phyloP scores from a whole-genome alignment of 92 coral and sea anemone genomes.

The Porites evermanni region DNA sequence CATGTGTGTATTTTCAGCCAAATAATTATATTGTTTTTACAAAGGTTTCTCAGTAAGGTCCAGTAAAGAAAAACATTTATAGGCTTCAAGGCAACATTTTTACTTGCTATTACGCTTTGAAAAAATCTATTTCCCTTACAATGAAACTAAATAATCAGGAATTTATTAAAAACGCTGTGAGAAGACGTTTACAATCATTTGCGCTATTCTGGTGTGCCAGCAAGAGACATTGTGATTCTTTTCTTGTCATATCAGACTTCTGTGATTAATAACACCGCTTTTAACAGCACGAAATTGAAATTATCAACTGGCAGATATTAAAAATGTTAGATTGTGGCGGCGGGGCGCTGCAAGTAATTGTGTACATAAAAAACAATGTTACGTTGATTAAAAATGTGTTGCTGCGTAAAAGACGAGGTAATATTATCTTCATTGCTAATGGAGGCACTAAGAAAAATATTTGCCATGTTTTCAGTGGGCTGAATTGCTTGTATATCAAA shows the following conservation, averaged over 20 bases:
- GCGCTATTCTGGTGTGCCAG: slow-evolving; percentile 45
- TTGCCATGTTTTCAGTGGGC: slow-evolving; percentile 38
- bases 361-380: slow-evolving; percentile 55
- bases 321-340: slow-evolving; percentile 59
- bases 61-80: background rate
- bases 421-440: slow-evolving; percentile 58
- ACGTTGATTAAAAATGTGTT: slow-evolving; percentile 60
- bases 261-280: slow-evolving; percentile 60
- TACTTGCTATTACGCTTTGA: slow-evolving; percentile 8
- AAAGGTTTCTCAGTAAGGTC: slow-evolving; percentile 2
- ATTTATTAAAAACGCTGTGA: slow-evolving; percentile 49
- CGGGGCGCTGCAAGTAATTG: slow-evolving; percentile 56
- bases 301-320: slow-evolving; percentile 55
- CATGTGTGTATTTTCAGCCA: slow-evolving; percentile 38
- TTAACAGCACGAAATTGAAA: slow-evolving; percentile 56
- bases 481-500: slow-evolving; percentile 47
- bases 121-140: slow-evolving; percentile 18
- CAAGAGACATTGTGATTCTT: slow-evolving; percentile 33
- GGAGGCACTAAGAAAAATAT: slow-evolving; percentile 51
- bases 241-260: slow-evolving; percentile 34
- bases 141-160: slow-evolving; percentile 24
- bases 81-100: slow-evolving; percentile 8
- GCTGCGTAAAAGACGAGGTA: slow-evolving; percentile 59
- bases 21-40: slow-evolving; percentile 10
- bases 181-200: slow-evolving; percentile 46